Evolutionary conservation across 1,140 invertebrate species (phyloP).

Genomic region (Drosophila jambulina): DNA sequence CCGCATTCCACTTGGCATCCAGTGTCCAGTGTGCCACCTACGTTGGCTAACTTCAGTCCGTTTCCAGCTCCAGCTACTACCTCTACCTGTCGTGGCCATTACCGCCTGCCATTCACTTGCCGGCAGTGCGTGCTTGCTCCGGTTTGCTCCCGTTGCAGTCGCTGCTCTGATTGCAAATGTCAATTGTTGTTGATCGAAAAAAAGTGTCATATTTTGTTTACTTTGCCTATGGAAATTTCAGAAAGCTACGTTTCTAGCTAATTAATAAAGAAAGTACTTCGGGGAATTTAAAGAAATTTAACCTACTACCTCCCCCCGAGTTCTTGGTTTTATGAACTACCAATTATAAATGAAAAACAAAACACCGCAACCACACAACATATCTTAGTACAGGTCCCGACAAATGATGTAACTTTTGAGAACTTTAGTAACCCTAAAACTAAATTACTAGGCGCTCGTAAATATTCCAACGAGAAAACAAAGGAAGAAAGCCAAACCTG

Average conservation of each 20-base stretch:
- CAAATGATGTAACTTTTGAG: slow-evolving; percentile 25
- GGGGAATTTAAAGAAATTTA: background rate
- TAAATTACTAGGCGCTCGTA: slow-evolving; percentile 14
- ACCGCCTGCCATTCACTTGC: slow-evolving; percentile 72
- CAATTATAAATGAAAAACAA: background rate
- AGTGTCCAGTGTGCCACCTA: slow-evolving; percentile 62
- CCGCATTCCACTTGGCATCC: slow-evolving; percentile 28
- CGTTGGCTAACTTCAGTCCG: slow-evolving; percentile 44
- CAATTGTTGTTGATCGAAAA: slow-evolving; percentile 32
- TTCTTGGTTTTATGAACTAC: background rate
- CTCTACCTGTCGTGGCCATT: slow-evolving; percentile 64
- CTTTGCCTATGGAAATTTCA: background rate
- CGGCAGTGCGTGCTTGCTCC: slow-evolving; percentile 58
- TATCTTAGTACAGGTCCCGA: background rate
- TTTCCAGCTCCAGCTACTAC: slow-evolving; percentile 1
- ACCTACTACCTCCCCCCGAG: background rate
- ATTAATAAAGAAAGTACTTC: slow-evolving; percentile 7
- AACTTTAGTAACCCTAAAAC: slow-evolving; percentile 3
- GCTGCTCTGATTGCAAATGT: slow-evolving; percentile 68
- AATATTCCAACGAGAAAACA: slow-evolving; percentile 12
- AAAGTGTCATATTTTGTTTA: slow-evolving; percentile 20
- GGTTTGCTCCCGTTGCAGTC: slow-evolving; percentile 11
- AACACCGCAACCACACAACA: background rate
- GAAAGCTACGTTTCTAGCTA: background rate
- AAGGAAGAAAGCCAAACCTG: slow-evolving; percentile 6